Percentiles rank a stretch among this genome's conserved stretches.
These are phyloP conservation scores for Drosophila athabasca DNA, from an alignment of 1,140 invertebrate genomes.

Conservation along the genomic window DNA sequence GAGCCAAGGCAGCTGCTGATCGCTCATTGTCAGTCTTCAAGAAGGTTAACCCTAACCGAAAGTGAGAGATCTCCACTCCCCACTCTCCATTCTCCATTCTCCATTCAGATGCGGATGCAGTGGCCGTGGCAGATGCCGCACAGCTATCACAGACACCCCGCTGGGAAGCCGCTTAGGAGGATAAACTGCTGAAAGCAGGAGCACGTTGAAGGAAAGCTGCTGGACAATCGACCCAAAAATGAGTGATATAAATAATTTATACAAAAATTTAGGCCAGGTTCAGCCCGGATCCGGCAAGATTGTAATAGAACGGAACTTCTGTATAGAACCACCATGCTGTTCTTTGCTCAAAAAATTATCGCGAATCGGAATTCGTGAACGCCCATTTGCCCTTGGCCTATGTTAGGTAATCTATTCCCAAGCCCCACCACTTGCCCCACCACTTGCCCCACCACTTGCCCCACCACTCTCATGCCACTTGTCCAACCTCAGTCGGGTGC, in stretches of 20 bases:
- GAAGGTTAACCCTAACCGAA: background rate
- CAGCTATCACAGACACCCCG: constrained; percentile 38
- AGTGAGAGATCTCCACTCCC: background rate
- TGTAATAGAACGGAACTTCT: no score
- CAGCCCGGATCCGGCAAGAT: no score
- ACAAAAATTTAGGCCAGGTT: background rate
- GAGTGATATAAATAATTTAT: background rate
- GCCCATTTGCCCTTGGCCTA: constrained; percentile 44
- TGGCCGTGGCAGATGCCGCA: background rate
- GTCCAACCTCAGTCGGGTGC: background rate
- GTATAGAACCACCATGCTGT: background rate
- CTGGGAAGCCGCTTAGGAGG: constrained; percentile 51
- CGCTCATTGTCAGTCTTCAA: constrained; percentile 52
- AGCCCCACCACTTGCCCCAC: background rate
- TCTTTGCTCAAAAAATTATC: background rate
- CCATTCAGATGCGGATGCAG: constrained; percentile 18
- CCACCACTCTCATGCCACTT: no score
- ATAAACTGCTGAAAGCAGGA: constrained; percentile 37
- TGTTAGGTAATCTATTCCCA: background rate
- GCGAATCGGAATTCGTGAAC: constrained; percentile 15
- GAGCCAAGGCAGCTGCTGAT: constrained; percentile 44
- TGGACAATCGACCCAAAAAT: constrained; percentile 3
- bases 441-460: background rate
- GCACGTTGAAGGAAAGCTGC: background rate
- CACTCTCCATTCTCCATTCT: no score